Percentiles rank a stretch among this genome's conserved stretches.
These are phyloP conservation scores for Micromys minutus DNA, from an alignment of 2,113 vertebrate species.

Conservation along the genomic window DNA sequence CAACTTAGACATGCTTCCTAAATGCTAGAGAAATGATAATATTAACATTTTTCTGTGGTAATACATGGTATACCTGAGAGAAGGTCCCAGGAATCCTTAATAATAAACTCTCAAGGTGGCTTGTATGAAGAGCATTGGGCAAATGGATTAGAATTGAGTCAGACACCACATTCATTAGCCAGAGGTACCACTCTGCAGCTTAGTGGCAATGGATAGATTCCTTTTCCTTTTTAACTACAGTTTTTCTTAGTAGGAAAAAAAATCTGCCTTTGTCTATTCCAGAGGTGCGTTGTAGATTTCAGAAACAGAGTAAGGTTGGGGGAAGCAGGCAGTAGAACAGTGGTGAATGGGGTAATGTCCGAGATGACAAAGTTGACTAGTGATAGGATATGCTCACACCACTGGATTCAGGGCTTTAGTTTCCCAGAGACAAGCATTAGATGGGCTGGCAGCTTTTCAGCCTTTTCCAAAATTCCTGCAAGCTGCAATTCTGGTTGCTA, in stretches of 20 bases:
- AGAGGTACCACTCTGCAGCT: neutral
- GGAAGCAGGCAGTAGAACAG: neutral
- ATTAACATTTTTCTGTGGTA: neutral
- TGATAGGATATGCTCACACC: slow-evolving; percentile 30
- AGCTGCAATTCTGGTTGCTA: slow-evolving; percentile 19
- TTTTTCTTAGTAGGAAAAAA: neutral
- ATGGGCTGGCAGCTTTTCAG: slow-evolving; percentile 21
- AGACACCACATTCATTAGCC: neutral
- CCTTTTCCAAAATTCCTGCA: slow-evolving; percentile 23
- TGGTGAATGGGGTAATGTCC: slow-evolving; percentile 49
- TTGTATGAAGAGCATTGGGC: neutral
- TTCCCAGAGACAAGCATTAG: slow-evolving; percentile 10
- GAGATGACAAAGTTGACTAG: slow-evolving; percentile 40
- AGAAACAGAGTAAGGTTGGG: neutral
- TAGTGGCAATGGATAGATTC: neutral
- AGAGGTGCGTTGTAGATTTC: slow-evolving; percentile 16
- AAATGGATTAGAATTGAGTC: neutral
- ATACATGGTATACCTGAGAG: neutral
- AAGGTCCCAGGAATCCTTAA: neutral
- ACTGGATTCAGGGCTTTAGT: slow-evolving; percentile 28
- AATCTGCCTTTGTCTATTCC: neutral
- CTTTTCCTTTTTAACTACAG: slow-evolving; percentile 46
- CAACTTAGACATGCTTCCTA: neutral
- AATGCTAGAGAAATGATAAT: neutral
- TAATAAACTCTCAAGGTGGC: neutral